Conservation (phyloP, 2,888 invertebrate genomes). For the Synanthedon vespiformis region DNA sequence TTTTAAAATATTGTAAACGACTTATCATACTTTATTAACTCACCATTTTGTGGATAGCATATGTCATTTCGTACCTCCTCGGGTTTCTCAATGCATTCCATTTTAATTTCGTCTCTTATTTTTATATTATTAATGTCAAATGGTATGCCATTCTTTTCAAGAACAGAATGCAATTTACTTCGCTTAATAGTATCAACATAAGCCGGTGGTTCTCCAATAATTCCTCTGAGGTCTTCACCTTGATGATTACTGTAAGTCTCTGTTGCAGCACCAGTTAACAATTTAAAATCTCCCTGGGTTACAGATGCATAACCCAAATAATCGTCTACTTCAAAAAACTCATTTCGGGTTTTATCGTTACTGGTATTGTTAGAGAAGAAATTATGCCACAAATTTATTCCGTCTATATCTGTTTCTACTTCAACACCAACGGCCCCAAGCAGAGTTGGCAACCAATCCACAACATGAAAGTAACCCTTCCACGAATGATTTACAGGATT, state of each 20-base stretch:
- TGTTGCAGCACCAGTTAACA: conserved; percentile 32
- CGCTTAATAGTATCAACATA: conserved; percentile 28
- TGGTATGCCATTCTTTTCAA: conserved; percentile 21
- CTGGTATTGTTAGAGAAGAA: conserved; percentile 32
- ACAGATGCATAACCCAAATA: conserved; percentile 33
- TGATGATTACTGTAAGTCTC: conserved; percentile 26
- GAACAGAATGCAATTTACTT: conserved; percentile 26
- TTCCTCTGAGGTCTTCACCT: conserved; percentile 31
- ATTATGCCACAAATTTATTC: conserved; percentile 43
- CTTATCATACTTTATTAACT: conserved; percentile 4
- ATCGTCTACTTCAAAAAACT: conserved; percentile 48
- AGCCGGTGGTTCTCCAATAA: conserved; percentile 29
- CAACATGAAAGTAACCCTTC: conserved; percentile 76
- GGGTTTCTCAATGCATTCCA: conserved; percentile 20
- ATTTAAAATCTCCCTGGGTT: conserved; percentile 37
- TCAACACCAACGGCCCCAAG: conserved; percentile 38
- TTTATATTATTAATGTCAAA: conserved; percentile 17
- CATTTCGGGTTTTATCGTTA: conserved; percentile 17
- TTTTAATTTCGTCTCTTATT: conserved; percentile 24
- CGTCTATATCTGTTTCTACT: conserved; percentile 35
- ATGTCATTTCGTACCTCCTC: conserved; percentile 6
- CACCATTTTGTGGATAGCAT: conserved; percentile 40
- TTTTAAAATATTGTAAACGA: too few species aligned
- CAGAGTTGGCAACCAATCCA: conserved; percentile 86
- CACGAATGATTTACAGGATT: conserved; percentile 47